Conservation (phyloP, 1,140 invertebrate species). For the Microplitis demolitor region DNA sequence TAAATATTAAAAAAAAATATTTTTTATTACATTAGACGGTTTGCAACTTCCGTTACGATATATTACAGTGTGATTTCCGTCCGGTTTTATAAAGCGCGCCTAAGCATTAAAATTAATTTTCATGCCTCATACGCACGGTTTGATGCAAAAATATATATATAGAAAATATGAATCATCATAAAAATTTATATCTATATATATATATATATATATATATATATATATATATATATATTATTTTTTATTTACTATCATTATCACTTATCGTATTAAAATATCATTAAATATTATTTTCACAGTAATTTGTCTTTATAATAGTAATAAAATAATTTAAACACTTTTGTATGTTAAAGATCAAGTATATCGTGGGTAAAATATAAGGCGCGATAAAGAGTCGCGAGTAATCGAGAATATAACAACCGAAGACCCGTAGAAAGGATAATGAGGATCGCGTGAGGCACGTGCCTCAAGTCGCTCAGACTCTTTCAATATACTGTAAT, state of each 20-base stretch:
- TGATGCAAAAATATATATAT: no score
- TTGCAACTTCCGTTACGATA: no score
- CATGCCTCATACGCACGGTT: no score
- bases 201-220: no score
- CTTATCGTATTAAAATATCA: no score
- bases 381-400: slow-evolving; percentile 14
- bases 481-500: slow-evolving; percentile 39
- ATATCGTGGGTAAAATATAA: not conserved
- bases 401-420: slow-evolving; percentile 2
- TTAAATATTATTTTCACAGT: not conserved
- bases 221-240: no score
- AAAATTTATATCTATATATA: no score
- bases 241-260: no score
- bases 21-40: no score
- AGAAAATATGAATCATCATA: no score
- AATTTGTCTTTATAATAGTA: no score
- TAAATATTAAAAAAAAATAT: no score
- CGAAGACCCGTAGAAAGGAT: slow-evolving; percentile 36
- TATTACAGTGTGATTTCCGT: not conserved
- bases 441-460: slow-evolving; percentile 57
- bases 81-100: not conserved
- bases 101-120: not conserved
- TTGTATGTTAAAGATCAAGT: not conserved
- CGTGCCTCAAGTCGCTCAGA: slow-evolving; percentile 48
- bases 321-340: not conserved